Base-by-base conservation (phyloP, 2,888 invertebrate genomes). In the Ephialtes manifestator region DNA sequence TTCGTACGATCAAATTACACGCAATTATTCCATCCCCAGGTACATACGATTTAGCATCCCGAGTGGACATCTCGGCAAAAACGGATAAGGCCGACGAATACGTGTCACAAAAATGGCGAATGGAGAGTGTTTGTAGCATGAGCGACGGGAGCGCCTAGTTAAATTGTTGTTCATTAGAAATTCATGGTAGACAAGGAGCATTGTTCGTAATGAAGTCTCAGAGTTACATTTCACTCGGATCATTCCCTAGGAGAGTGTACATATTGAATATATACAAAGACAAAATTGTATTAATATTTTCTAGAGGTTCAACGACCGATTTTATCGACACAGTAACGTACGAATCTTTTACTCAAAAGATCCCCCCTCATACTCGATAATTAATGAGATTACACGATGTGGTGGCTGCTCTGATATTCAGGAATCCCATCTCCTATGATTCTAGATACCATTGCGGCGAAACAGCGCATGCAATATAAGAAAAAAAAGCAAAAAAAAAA, bases 1-100 rank as follows among this genome's bases (percentile, higher is more conserved):
- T 94, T 86, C 95, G 95, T 88, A 95, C 95, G 89, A 94, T 96
- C 89, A 94, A 94, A 91, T 95, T 97, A 91, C 94, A 96, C 77
- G 96, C 96, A 20, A 94, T 96, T 83, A 94, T 96, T 88, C 95
- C 96, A 35, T 94, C 95, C 51, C 96, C 97, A 46, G 97, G 97
- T 81, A 96, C 96, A 7, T 97, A 96, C 93, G 95, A 96, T 88
- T 94, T 97, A 83, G 96, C 96, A 67, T 95, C 96, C 13, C 95
- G 96, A 71, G 95, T 97, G 91, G 95, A 95, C 88, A 91, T 96
- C n/a, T 94, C 90, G 46, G 93, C 92, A 43, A 93, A 89, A 89
- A 86, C 90, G 76, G 88, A 91, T 81, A 90, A 90, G 85, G 90
- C 87, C 85, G 84, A 83, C 15, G 91, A 94, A 72, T 94, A 92